phyloP scores from a whole-genome alignment of 2,113 vertebrate genomes.

The Nothobranchius kuhntae region DNA sequence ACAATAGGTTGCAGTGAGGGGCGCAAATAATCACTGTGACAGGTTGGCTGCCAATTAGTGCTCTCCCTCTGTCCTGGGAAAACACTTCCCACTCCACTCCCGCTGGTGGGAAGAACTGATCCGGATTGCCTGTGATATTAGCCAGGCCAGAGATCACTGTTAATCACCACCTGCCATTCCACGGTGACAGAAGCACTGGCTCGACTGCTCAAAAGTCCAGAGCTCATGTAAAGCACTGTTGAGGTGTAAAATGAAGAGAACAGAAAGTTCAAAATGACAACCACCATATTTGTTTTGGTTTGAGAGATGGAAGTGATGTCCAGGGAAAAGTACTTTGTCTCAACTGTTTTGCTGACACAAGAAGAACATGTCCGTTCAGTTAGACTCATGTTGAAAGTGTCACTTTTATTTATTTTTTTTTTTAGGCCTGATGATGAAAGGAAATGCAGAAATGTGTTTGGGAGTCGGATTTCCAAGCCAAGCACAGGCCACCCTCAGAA shows the following conservation, averaged over 20 bases:
- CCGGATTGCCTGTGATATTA: constrained; percentile 69
- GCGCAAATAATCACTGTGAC: constrained; percentile 74
- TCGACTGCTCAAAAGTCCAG: constrained; percentile 30
- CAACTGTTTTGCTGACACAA: constrained; percentile 46
- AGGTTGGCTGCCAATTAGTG: constrained; percentile 75
- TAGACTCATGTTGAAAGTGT: constrained; percentile 54
- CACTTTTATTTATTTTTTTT: constrained; percentile 28
- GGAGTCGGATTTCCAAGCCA: constrained; percentile 66
- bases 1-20: constrained; percentile 70
- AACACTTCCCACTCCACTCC: constrained; percentile 55
- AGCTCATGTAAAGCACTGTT: constrained; percentile 36
- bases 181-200: constrained; percentile 42
- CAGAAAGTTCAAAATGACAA: constrained; percentile 30
- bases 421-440: constrained; percentile 58
- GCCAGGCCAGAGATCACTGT: constrained; percentile 57
- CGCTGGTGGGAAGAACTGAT: constrained; percentile 68
- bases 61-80: constrained; percentile 76
- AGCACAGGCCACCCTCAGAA: constrained; percentile 63
- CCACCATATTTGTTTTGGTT: background rate
- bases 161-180: constrained; percentile 68
- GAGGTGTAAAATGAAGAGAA: constrained; percentile 52
- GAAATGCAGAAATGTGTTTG: constrained; percentile 67
- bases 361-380: constrained; percentile 57
- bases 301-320: background rate
- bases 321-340: constrained; percentile 1